These are phyloP conservation scores for Unio pictorum DNA, from an alignment of 2,888 invertebrate species.

Conservation along the genomic window DNA sequence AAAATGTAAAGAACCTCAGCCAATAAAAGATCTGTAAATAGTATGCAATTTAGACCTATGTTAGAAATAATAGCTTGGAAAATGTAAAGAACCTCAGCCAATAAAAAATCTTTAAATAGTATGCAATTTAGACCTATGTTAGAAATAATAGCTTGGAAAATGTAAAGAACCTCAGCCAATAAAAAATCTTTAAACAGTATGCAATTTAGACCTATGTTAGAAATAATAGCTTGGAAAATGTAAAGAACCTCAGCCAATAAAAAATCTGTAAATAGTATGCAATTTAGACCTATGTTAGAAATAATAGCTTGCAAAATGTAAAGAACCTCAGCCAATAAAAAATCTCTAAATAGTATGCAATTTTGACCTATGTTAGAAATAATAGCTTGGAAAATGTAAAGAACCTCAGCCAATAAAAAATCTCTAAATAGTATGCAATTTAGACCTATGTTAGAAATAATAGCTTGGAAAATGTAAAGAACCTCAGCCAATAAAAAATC, in stretches of 20 bases:
- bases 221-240: too few species aligned
- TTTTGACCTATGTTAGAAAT: constrained; percentile 5
- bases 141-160: too few species aligned
- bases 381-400: too few species aligned
- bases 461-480: too few species aligned
- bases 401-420: not conserved
- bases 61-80: not conserved
- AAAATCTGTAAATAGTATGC: constrained; percentile 10
- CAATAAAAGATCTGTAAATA: constrained; percentile 7
- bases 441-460: constrained; percentile 2
- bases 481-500: not conserved
- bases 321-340: not conserved
- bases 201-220: constrained; percentile 9
- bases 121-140: constrained; percentile 9
- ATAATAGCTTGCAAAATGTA: too few species aligned
- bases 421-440: constrained; percentile 10
- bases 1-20: too few species aligned
- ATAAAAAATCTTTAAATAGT: constrained; percentile 8
- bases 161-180: too few species aligned
- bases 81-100: too few species aligned
- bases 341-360: constrained; percentile 10
- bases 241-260: not conserved
- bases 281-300: too few species aligned
- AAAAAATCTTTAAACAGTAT: constrained; percentile 8
- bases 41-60: constrained; percentile 10